phyloP scores from a whole-genome alignment of 2,888 invertebrate species.

The Coronaproctus castanopsis region DNA sequence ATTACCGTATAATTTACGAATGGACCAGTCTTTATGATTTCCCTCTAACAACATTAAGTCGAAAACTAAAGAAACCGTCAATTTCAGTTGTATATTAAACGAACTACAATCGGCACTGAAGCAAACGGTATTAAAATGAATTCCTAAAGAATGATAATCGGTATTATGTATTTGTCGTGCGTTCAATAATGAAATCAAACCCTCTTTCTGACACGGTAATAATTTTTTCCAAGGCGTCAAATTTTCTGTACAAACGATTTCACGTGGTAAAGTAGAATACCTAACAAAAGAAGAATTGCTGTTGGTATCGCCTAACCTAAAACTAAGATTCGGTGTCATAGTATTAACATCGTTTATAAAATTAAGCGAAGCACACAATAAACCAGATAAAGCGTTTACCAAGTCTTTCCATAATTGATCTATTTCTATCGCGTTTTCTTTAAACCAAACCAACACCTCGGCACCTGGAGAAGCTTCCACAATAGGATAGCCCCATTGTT shows the following conservation, averaged over 20 bases:
- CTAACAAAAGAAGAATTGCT: conserved; percentile 36
- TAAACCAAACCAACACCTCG: conserved; percentile 86
- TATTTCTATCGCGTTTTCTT: conserved; percentile 38
- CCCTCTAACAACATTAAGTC: conserved; percentile 42
- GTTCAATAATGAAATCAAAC: conserved; percentile 69
- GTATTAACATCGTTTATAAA: conserved; percentile 74
- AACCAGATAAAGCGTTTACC: conserved; percentile 75
- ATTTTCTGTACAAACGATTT: conserved; percentile 97
- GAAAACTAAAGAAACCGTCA: conserved; percentile 72
- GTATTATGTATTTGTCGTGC: conserved; percentile 81
- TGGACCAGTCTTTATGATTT: conserved; percentile 48
- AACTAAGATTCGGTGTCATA: conserved; percentile 59
- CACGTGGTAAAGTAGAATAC: conserved; percentile 81
- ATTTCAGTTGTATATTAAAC: conserved; percentile 55
- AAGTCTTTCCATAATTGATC: conserved; percentile 73
- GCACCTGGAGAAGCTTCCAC: conserved; percentile 80
- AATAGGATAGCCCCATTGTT: conserved; percentile 85
- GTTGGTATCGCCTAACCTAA: conserved; percentile 50
- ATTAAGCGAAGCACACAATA: conserved; percentile 89
- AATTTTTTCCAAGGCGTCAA: conserved; percentile 96
- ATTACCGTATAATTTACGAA: conserved; percentile 68
- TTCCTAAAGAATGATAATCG: conserved; percentile 72
- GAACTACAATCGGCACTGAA: conserved; percentile 30
- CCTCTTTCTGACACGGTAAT: conserved; percentile 79
- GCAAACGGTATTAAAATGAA: conserved; percentile 66